phyloP scores from a whole-genome alignment of 2,797 vertebrate species.

The Ciconia nigra region DNA sequence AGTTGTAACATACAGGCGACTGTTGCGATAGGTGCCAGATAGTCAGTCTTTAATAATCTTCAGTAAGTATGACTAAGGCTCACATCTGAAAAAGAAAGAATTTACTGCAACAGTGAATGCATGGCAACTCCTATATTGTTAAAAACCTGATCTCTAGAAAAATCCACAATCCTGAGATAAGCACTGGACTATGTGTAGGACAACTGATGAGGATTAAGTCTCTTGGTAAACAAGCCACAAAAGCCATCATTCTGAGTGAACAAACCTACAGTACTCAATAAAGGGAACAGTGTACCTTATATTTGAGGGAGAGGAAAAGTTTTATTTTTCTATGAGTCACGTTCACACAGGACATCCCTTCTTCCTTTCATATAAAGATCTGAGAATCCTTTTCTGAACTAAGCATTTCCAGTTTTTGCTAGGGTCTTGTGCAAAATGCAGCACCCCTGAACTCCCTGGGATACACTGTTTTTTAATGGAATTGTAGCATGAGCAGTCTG shows the following conservation, averaged over 20 bases:
- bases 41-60: neutral
- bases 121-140: neutral
- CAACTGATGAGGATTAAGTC: neutral
- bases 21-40: neutral
- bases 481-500: neutral
- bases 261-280: neutral
- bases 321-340: neutral
- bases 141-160: neutral
- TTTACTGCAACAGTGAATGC: neutral
- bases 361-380: neutral
- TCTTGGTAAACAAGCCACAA: neutral
- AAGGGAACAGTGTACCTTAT: neutral
- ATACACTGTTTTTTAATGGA: neutral
- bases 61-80: neutral
- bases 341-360: rapidly evolving
- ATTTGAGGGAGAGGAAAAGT: neutral
- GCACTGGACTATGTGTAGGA: neutral
- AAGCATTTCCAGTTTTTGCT: neutral
- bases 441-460: neutral
- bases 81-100: neutral
- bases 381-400: neutral
- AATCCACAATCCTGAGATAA: neutral
- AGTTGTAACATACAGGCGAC: neutral
- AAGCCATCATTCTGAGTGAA: neutral
- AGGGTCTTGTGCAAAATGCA: neutral